A percentile compares a stretch with the other conserved stretches of the same genome.
Evolutionary conservation across 2,888 invertebrate genomes (phyloP).

Genomic region (Trissolcus japonicus): DNA sequence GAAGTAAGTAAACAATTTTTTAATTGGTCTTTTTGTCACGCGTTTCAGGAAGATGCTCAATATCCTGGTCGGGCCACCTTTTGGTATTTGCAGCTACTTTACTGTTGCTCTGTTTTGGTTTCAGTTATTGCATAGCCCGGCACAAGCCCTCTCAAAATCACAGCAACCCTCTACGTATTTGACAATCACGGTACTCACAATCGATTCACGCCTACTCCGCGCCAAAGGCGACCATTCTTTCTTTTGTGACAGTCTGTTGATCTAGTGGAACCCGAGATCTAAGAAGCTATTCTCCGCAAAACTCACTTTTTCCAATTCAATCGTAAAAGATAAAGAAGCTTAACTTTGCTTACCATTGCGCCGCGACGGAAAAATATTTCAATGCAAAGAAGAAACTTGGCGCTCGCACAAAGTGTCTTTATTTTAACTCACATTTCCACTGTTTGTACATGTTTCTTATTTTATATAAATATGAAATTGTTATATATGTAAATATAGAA

Average conservation of each 20-base stretch:
- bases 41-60: constrained; percentile 78
- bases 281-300: constrained; percentile 32
- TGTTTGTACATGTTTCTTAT: background rate
- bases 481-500: constrained; percentile 1
- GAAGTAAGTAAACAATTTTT: background rate
- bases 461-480: background rate
- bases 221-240: constrained; percentile 68
- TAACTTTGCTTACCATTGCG: constrained; percentile 38
- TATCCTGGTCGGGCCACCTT: constrained; percentile 80
- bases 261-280: constrained; percentile 53
- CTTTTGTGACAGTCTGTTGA: constrained; percentile 73
- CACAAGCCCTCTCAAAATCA: constrained; percentile 76
- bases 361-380: constrained; percentile 37
- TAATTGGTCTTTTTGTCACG: constrained; percentile 12
- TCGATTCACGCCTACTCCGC: constrained; percentile 71
- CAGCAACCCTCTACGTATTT: constrained; percentile 71
- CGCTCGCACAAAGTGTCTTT: background rate
- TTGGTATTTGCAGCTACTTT: constrained; percentile 78
- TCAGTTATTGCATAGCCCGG: constrained; percentile 80
- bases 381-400: background rate
- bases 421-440: background rate
- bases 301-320: constrained; percentile 47
- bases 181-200: constrained; percentile 72
- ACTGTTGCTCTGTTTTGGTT: constrained; percentile 78
- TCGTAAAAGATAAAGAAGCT: constrained; percentile 46